phyloP scores from a whole-genome alignment of 1,140 invertebrate species.

The Trichogramma pretiosum region DNA sequence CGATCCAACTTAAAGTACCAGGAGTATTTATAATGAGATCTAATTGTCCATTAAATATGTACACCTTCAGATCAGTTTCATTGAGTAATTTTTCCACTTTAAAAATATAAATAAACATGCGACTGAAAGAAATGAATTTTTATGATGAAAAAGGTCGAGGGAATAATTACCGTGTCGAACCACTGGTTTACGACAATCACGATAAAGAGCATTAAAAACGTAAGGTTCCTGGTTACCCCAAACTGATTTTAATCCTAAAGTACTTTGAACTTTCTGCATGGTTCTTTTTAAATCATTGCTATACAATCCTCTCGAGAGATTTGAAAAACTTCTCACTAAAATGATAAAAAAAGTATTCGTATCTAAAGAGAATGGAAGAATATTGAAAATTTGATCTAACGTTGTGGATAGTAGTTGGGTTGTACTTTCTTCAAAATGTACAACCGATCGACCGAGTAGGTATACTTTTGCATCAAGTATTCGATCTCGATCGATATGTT shows the following conservation, averaged over 20 bases:
- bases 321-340: background rate
- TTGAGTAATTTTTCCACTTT: constrained; percentile 62
- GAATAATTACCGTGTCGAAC: constrained; percentile 51
- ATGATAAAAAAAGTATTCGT: background rate
- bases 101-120: constrained; percentile 23
- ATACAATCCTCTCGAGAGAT: background rate
- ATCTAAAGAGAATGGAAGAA: background rate
- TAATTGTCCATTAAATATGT: constrained; percentile 60
- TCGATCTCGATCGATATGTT: constrained; percentile 56
- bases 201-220: constrained; percentile 56
- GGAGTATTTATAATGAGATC: constrained; percentile 65
- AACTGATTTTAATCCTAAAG: constrained; percentile 48
- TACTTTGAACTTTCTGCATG: constrained; percentile 47
- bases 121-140: no score
- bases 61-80: constrained; percentile 56
- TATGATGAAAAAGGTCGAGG: background rate
- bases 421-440: constrained; percentile 58
- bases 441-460: constrained; percentile 66
- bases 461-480: constrained; percentile 45
- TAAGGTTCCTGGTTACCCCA: constrained; percentile 53
- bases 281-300: background rate
- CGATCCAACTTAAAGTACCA: constrained; percentile 58
- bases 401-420: background rate
- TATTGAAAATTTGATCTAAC: background rate
- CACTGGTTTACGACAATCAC: constrained; percentile 81